Conservation (phyloP, 2,113 vertebrate genomes). For the Hemiprocne comata region DNA sequence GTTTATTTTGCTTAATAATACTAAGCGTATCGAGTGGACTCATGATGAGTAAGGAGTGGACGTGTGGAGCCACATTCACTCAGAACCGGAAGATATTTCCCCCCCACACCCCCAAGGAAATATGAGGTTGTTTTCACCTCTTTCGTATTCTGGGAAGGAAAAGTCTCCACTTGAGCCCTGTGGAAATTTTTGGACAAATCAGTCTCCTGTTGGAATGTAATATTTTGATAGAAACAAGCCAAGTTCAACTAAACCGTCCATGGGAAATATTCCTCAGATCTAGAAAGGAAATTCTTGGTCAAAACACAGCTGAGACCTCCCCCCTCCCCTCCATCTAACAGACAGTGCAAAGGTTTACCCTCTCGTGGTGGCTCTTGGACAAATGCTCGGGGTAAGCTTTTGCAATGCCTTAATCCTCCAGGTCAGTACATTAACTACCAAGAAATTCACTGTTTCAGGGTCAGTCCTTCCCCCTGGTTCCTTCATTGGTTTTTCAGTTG, state of each 20-base stretch:
- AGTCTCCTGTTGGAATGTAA: neutral
- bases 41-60: conserved; percentile 19
- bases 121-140: neutral
- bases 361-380: fast-evolving
- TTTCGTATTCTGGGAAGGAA: neutral
- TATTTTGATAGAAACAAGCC: neutral
- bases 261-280: conserved; percentile 19
- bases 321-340: neutral
- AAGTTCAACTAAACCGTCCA: neutral
- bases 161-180: neutral
- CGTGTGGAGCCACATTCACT: neutral
- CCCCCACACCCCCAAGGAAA: fast-evolving
- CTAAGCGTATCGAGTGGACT: neutral
- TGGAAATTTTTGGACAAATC: conserved; percentile 13
- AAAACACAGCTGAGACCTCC: neutral
- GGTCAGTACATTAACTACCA: neutral
- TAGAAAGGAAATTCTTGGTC: neutral
- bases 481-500: neutral
- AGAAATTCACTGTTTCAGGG: neutral
- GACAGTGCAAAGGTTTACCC: neutral
- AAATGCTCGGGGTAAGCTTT: neutral
- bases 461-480: neutral
- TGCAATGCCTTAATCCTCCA: neutral
- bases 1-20: neutral
- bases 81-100: neutral